Evolutionary conservation across 2,113 vertebrate genomes (phyloP).

Genomic region (Stigmatopora nigra): DNA sequence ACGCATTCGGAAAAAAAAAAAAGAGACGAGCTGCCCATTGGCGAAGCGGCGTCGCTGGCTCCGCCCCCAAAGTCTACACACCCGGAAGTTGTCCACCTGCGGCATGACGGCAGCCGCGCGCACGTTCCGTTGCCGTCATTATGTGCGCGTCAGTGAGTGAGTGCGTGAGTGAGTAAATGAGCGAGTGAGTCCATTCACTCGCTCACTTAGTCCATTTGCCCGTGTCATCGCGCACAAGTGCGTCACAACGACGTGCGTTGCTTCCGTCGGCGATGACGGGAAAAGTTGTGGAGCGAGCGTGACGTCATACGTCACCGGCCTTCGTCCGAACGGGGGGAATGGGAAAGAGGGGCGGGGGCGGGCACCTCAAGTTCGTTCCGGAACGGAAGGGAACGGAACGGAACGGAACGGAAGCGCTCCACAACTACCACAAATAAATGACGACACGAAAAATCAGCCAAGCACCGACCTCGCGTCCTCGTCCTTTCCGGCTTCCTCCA

Average conservation of each 20-base stretch:
- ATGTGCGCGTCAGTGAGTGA: not conserved
- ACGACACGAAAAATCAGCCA: not conserved
- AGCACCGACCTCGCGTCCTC: not conserved
- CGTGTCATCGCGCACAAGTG: not conserved
- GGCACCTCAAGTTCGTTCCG: constrained; percentile 1
- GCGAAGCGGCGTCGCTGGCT: not conserved
- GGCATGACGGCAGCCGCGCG: not conserved
- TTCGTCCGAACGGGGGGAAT: not conserved
- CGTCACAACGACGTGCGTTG: constrained; percentile 49
- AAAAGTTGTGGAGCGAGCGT: constrained; percentile 41
- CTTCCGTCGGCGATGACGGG: constrained; percentile 3
- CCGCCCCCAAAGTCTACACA: not conserved
- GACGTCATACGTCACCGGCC: constrained; percentile 16
- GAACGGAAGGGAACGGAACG: not conserved
- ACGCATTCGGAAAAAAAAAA: too few relatives aligned
- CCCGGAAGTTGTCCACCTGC: constrained; percentile 11
- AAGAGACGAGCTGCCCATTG: too few relatives aligned
- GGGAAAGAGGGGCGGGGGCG: not conserved
- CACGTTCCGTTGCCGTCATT: constrained; percentile 13
- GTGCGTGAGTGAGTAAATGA: too few relatives aligned
- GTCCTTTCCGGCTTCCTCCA: not conserved
- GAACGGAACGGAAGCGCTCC: not conserved
- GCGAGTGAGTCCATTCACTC: too few relatives aligned
- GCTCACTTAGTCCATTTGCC: not conserved
- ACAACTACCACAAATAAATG: not conserved